Conservation (phyloP, 2,797 vertebrate species). For the Anguilla megastoma region DNA sequence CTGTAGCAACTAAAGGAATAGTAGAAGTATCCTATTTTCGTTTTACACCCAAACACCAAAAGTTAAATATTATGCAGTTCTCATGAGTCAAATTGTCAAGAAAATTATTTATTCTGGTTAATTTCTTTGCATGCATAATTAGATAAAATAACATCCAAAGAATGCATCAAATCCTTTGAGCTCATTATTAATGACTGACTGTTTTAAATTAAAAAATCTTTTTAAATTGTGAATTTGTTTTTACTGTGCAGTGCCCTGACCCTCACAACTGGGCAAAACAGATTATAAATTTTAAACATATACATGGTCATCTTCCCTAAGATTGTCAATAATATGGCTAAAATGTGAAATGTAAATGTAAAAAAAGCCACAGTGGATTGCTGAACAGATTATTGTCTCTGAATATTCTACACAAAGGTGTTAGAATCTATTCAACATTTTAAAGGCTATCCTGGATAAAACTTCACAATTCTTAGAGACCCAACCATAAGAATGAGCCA, state of each 20-base stretch:
- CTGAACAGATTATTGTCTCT: neutral
- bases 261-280: neutral
- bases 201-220: neutral
- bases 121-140: neutral
- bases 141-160: too few relatives aligned
- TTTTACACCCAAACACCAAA: neutral
- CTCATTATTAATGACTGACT: neutral
- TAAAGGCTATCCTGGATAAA: neutral
- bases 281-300: neutral
- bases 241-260: neutral
- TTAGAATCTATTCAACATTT: neutral
- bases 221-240: neutral
- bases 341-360: neutral
- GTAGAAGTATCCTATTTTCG: neutral
- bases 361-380: neutral
- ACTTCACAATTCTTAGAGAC: neutral
- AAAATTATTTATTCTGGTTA: neutral
- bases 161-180: too few relatives aligned
- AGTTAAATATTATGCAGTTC: neutral
- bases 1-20: neutral
- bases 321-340: neutral
- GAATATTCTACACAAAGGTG: neutral
- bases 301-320: too few relatives aligned
- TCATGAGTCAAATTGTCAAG: neutral
- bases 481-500: slow-evolving; percentile 4